Evolutionary conservation across 2,797 vertebrate genomes (phyloP), one percentile per base, ranked within the genome.

Genomic region (Mus spretus): DNA sequence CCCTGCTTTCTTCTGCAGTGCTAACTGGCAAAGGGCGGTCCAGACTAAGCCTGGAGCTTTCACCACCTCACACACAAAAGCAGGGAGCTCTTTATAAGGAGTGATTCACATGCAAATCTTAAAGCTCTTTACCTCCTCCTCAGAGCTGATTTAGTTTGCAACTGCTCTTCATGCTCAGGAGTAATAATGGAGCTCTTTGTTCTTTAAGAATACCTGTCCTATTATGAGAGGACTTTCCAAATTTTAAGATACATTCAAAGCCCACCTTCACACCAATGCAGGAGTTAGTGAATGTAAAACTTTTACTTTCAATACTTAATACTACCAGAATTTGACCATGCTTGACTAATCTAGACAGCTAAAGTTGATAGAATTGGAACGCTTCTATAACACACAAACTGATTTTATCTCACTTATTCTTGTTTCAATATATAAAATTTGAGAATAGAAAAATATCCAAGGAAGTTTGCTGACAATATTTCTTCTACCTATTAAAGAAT

Each of bases 21-120:
- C 74, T 96, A 88, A 81, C 55, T 40, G 53, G 24, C n/a, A 84
- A 4, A 80, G 47, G 85, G 55, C 44, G 65, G n/a, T 77, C n/a
- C 55, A 75, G 70, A 94, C 75, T 81, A 96, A 84, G 11, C 61
- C 61, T 7, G 61, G 26, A 75, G 61, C 77, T 65, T 85, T 75
- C 87, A 90, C 26, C 84, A 59, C 79, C 78, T 96, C 55, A 26
- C 37, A 34, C 61, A 91, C 24, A 59, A 92, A 97, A 82, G 83
- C 37, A 63, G 40, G 59, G 83, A 85, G 75, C 31, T 82, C 47
- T 97, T 95, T 90, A 53, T 59, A 80, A 93, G 40, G 90, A 94
- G 72, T 88, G 47, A 97, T 97, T 97, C 75, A 89, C 86, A 94
- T 84, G 83, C 86, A 96, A 84, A 96, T 97, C 31, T 77, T 83